Evolutionary conservation across 2,113 vertebrate species (phyloP).

Genomic region (Symphodus melops): DNA sequence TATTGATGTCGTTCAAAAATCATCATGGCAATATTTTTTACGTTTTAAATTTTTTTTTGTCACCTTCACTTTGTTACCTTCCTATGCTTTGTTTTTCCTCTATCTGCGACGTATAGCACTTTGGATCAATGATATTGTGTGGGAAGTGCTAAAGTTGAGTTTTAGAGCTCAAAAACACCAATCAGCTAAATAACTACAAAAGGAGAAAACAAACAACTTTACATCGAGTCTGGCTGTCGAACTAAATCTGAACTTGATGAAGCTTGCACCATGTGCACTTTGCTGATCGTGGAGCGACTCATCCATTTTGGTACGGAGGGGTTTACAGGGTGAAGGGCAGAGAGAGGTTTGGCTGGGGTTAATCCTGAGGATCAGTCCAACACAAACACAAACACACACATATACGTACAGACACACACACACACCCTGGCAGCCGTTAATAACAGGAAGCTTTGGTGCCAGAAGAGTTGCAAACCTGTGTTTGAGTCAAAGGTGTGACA

Average conservation of each 20-base stretch:
- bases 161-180: conserved; percentile 6
- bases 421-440: conserved; percentile 22
- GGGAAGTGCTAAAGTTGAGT: too few relatives aligned
- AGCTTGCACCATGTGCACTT: not conserved
- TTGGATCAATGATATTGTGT: too few relatives aligned
- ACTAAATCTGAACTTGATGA: conserved; percentile 1
- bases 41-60: too few relatives aligned
- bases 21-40: too few relatives aligned
- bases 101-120: too few relatives aligned
- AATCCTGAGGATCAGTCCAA: conserved; percentile 63
- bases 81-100: too few relatives aligned
- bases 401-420: conserved; percentile 22
- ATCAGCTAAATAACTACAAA: not conserved
- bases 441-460: conserved; percentile 40
- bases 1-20: too few relatives aligned
- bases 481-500: not conserved
- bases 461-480: not conserved
- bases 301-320: conserved; percentile 19
- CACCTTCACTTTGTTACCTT: too few relatives aligned
- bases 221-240: not conserved
- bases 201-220: not conserved
- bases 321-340: conserved; percentile 36
- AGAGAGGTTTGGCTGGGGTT: conserved; percentile 56
- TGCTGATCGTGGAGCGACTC: conserved; percentile 6
- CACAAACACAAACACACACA: conserved; percentile 38